These are phyloP conservation scores for Drosophila neotestacea DNA, from an alignment of 2,888 invertebrate genomes.

Conservation along the genomic window DNA sequence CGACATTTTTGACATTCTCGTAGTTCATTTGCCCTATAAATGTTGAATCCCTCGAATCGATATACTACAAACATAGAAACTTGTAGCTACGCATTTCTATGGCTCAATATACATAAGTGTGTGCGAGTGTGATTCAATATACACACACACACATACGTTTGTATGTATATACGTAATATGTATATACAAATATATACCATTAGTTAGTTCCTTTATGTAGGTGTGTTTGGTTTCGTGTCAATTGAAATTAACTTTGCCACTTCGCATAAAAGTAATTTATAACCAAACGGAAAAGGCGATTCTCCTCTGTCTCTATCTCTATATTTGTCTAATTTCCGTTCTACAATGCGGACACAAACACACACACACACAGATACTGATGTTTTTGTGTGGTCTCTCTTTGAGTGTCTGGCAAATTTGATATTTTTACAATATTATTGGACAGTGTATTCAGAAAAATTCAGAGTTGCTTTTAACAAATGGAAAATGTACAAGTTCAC, in stretches of 20 bases:
- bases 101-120: constrained; percentile 6
- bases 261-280: constrained; percentile 81
- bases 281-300: constrained; percentile 67
- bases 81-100: constrained; percentile 30
- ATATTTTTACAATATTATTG: constrained; percentile 31
- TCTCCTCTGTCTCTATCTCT: constrained; percentile 54
- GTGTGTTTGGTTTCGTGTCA: constrained; percentile 80
- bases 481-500: neutral
- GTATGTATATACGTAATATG: neutral
- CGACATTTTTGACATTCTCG: constrained; percentile 44
- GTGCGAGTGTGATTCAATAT: neutral
- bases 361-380: constrained; percentile 23
- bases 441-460: neutral
- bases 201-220: constrained; percentile 33
- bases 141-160: neutral
- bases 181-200: neutral
- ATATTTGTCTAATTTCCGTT: constrained; percentile 76
- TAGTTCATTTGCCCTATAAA: constrained; percentile 75
- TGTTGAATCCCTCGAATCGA: constrained; percentile 72
- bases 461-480: neutral
- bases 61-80: constrained; percentile 47
- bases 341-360: constrained; percentile 21
- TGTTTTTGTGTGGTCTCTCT: constrained; percentile 33
- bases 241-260: constrained; percentile 79
- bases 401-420: constrained; percentile 44